Conservation (phyloP, 2,797 vertebrate species). For the Danio choprae region DNA sequence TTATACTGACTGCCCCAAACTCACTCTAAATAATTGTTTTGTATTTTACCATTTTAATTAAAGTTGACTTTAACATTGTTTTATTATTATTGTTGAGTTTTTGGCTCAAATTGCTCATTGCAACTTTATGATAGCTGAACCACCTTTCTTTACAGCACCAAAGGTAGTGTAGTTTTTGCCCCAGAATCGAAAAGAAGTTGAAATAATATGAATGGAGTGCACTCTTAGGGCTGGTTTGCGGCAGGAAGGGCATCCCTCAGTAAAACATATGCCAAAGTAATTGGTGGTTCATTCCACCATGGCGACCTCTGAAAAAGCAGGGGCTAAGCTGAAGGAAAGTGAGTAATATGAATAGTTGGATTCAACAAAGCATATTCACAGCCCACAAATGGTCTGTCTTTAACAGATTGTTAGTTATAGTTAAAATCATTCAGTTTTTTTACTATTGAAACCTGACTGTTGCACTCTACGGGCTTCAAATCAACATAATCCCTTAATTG, state of each 20-base stretch:
- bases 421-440: background rate
- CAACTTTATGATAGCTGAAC: background rate
- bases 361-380: background rate
- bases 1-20: too few species aligned
- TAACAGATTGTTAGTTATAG: background rate
- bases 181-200: background rate
- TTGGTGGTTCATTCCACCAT: too few species aligned
- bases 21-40: too few species aligned
- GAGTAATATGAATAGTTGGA: background rate
- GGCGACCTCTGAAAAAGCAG: background rate
- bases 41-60: too few species aligned
- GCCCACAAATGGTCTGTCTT: background rate
- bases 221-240: too few species aligned
- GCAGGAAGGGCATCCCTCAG: too few species aligned
- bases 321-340: too few species aligned
- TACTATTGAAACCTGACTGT: background rate
- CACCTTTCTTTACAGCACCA: background rate
- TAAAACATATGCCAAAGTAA: too few species aligned
- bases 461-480: background rate
- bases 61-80: background rate
- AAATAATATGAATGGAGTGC: background rate
- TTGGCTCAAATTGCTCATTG: background rate
- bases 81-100: background rate
- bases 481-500: background rate
- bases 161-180: background rate